Evolutionary conservation across 1,140 invertebrate genomes (phyloP).

Genomic region (Galendromus occidentalis): DNA sequence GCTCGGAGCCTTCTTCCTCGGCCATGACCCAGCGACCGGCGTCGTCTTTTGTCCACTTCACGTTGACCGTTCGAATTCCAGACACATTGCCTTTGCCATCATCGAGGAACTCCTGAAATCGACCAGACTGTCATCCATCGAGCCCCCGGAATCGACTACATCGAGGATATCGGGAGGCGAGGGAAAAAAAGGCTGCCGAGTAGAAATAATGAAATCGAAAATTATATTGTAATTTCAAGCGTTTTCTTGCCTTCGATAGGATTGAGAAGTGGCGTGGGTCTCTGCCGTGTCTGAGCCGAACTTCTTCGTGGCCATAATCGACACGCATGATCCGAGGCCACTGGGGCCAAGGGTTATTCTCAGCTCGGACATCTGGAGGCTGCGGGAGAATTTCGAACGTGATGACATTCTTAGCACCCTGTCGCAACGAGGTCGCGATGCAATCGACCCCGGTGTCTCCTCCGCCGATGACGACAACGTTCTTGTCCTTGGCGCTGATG

Average conservation of each 20-base stretch:
- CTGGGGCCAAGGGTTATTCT: conserved; percentile 88
- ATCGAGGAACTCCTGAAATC: conserved; percentile 60
- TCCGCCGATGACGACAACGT: conserved; percentile 91
- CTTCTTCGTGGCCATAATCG: conserved; percentile 97
- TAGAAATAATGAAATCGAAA: neutral
- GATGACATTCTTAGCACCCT: conserved; percentile 86
- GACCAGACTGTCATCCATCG: too few species aligned
- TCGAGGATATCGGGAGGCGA: neutral
- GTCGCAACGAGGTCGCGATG: conserved; percentile 86
- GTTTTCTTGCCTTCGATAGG: conserved; percentile 56
- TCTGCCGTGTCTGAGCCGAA: conserved; percentile 64
- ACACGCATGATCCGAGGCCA: conserved; percentile 89
- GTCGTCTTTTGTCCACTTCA: conserved; percentile 82
- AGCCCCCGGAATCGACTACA: conserved; percentile 6
- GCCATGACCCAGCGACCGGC: conserved; percentile 83
- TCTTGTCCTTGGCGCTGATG: conserved; percentile 69
- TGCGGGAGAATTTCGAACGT: conserved; percentile 93
- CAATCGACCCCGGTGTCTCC: conserved; percentile 99
- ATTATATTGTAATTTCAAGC: neutral
- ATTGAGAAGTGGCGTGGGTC: conserved; percentile 87
- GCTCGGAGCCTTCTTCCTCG: conserved; percentile 59
- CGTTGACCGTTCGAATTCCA: conserved; percentile 69
- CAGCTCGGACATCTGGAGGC: conserved; percentile 51
- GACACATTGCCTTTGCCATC: conserved; percentile 70
- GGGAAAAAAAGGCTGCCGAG: neutral